phyloP scores from a whole-genome alignment of 1,140 invertebrate genomes.

The Aethina tumida region DNA sequence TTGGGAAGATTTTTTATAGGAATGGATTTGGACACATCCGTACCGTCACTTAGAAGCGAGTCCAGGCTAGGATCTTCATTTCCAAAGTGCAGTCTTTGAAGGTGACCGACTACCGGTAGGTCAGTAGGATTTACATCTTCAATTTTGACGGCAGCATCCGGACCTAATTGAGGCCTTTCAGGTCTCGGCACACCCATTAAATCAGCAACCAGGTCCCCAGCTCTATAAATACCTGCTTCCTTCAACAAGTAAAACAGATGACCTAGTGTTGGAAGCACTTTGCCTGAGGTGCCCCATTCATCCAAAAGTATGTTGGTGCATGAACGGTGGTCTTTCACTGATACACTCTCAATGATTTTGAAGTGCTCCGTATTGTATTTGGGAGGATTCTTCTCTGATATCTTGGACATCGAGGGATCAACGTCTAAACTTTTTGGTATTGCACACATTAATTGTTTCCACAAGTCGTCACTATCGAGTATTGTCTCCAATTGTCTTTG shows the following conservation, averaged over 20 bases:
- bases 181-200: too few species aligned
- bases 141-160: too few species aligned
- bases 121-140: too few species aligned
- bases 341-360: slow-evolving; percentile 50
- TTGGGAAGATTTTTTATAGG: too few species aligned
- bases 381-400: slow-evolving; percentile 24
- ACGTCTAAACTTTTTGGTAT: slow-evolving; percentile 45
- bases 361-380: slow-evolving; percentile 55
- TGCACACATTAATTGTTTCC: slow-evolving; percentile 62
- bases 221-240: slow-evolving; percentile 58
- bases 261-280: slow-evolving; percentile 51
- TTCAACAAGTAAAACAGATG: slow-evolving; percentile 52
- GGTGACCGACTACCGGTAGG: too few species aligned
- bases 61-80: too few species aligned
- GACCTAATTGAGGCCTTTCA: too few species aligned
- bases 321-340: slow-evolving; percentile 40
- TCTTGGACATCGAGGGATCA: slow-evolving; percentile 20
- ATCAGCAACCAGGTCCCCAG: slow-evolving; percentile 67
- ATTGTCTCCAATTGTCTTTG: slow-evolving; percentile 39
- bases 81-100: too few species aligned
- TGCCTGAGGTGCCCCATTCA: slow-evolving; percentile 75
- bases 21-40: too few species aligned
- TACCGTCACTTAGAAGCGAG: too few species aligned
- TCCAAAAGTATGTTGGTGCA: slow-evolving; percentile 66
- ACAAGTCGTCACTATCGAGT: slow-evolving; percentile 45